A percentile compares a stretch with the other conserved stretches of the same genome.
Conservation (phyloP, 2,888 invertebrate genomes). For the Rotaria socialis region DNA sequence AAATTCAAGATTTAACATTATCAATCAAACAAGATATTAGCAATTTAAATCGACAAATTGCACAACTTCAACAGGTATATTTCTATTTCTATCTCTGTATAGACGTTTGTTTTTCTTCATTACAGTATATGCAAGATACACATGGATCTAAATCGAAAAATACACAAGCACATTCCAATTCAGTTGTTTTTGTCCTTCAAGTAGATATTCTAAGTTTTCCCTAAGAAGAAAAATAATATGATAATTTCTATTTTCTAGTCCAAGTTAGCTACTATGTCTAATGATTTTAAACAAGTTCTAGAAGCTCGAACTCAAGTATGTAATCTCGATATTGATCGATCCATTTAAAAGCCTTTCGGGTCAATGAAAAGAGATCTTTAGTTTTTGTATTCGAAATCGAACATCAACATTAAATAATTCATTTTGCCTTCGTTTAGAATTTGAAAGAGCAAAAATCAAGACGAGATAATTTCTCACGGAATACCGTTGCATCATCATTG, state of each 20-base stretch:
- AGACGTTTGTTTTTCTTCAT: not conserved
- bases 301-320: conserved; percentile 86
- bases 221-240: not conserved
- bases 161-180: conserved; percentile 63
- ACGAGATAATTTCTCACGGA: not conserved
- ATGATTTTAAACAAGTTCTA: conserved; percentile 90
- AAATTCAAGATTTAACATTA: conserved; percentile 92
- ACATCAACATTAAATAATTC: too few species aligned
- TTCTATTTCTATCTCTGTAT: not conserved
- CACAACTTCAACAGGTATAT: conserved; percentile 65
- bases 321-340: conserved; percentile 10
- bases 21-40: conserved; percentile 93
- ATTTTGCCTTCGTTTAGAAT: not conserved
- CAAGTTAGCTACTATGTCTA: conserved; percentile 90
- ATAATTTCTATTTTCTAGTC: conserved; percentile 63
- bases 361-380: too few species aligned
- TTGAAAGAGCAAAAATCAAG: conserved; percentile 29
- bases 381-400: too few species aligned
- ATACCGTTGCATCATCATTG: not conserved
- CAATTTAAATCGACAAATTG: conserved; percentile 90
- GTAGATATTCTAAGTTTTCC: conserved; percentile 48
- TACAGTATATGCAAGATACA: conserved; percentile 36
- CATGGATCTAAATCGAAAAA: conserved; percentile 63
- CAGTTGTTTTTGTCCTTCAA: conserved; percentile 59
- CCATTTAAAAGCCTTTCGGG: too few species aligned